Evolutionary conservation across 2,888 invertebrate genomes (phyloP).

Genomic region (Apamea sordens): DNA sequence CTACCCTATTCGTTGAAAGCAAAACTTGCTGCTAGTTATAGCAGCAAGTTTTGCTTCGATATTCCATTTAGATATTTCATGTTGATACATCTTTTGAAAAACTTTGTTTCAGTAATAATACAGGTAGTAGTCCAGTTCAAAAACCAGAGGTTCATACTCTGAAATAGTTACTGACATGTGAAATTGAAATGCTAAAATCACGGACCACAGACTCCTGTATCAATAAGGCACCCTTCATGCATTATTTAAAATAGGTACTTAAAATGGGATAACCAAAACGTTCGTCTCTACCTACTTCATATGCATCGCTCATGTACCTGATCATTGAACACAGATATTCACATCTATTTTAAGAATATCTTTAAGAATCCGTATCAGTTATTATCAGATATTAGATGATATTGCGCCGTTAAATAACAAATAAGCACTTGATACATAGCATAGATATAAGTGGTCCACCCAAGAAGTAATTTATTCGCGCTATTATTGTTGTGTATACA

Average conservation of each 20-base stretch:
- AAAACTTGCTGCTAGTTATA: background rate
- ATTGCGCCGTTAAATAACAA: constrained; percentile 50
- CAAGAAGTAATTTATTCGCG: constrained; percentile 57
- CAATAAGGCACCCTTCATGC: background rate
- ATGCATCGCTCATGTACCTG: constrained; percentile 6
- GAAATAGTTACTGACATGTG: background rate
- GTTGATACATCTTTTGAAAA: background rate
- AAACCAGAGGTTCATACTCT: background rate
- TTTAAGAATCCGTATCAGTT: constrained; percentile 56
- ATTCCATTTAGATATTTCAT: background rate
- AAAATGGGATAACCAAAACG: background rate
- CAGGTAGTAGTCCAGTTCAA: background rate
- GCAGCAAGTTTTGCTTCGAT: background rate
- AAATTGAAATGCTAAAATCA: background rate
- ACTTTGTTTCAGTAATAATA: background rate
- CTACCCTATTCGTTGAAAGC: background rate
- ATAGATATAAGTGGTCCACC: constrained; percentile 27
- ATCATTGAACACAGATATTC: constrained; percentile 36
- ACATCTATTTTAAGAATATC: constrained; percentile 63
- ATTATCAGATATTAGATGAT: constrained; percentile 61
- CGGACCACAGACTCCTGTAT: background rate
- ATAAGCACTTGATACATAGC: constrained; percentile 52
- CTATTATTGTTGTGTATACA: constrained; percentile 54
- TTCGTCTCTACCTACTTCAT: background rate
- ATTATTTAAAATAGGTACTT: no score